phyloP scores from a whole-genome alignment of 2,113 vertebrate genomes.

The Nipponia nippon region DNA sequence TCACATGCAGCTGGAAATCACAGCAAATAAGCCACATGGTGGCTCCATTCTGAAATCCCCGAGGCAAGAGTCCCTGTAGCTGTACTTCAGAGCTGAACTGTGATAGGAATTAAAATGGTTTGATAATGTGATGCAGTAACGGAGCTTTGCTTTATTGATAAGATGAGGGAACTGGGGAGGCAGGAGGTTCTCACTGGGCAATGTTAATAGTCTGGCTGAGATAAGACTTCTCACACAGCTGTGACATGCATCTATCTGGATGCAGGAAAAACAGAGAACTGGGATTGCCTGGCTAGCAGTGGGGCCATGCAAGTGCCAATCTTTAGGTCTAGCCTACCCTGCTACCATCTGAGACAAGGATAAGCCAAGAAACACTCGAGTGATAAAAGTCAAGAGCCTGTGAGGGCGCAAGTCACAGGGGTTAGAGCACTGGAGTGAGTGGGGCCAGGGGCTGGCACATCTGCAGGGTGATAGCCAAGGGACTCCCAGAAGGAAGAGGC shows the following conservation, averaged over 20 bases:
- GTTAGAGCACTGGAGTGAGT: not conserved
- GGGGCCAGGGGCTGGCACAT: not conserved
- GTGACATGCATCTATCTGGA: not conserved
- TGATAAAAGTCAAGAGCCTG: not conserved
- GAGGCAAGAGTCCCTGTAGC: not conserved
- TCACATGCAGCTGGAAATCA: not conserved
- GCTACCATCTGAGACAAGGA: not conserved
- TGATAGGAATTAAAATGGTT: not conserved
- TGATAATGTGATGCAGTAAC: not conserved
- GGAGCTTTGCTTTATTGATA: not conserved
- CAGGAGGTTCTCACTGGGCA: not conserved
- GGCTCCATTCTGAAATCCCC: not conserved
- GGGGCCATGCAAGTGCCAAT: not conserved
- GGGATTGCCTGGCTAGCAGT: not conserved
- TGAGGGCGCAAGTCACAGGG: not conserved
- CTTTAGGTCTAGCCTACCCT: not conserved
- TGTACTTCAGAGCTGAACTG: not conserved
- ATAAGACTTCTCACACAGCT: not conserved
- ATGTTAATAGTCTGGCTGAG: not conserved
- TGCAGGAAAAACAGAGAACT: not conserved
- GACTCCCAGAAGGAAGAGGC: not conserved
- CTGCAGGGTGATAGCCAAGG: not conserved
- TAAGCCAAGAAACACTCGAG: not conserved
- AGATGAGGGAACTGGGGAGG: not conserved
- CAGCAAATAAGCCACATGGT: not conserved